These are phyloP conservation scores for Heterocephalus glaber DNA, from an alignment of 2,113 vertebrate species.

Conservation along the genomic window DNA sequence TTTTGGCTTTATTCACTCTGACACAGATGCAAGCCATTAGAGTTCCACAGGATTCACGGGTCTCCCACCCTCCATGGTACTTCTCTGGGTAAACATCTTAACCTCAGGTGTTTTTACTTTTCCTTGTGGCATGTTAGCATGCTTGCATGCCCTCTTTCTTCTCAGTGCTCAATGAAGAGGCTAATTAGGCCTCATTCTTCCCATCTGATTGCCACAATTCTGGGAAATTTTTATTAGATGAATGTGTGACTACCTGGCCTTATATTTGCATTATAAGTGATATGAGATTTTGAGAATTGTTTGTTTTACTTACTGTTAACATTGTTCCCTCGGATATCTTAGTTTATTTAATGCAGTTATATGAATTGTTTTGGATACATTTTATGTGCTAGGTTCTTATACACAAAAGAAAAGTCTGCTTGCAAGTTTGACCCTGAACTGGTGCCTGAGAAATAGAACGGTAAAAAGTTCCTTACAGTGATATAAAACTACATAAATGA, in stretches of 20 bases:
- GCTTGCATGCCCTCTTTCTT: too few relatives aligned
- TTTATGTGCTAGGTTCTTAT: neutral
- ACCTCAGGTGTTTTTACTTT: too few relatives aligned
- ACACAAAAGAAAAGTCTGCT: neutral
- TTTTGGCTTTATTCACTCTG: too few relatives aligned
- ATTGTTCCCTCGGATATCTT: neutral
- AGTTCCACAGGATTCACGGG: too few relatives aligned
- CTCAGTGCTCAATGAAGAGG: too few relatives aligned
- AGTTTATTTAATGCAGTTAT: neutral
- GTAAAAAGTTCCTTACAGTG: neutral
- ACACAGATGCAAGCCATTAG: too few relatives aligned
- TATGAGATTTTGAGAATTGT: neutral
- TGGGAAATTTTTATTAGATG: neutral
- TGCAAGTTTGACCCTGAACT: neutral
- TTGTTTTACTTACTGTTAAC: neutral
- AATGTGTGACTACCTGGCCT: neutral
- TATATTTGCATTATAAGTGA: neutral
- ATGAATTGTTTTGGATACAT: neutral
- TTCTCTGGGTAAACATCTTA: too few relatives aligned
- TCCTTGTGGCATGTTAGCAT: too few relatives aligned
- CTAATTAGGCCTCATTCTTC: too few relatives aligned
- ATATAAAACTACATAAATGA: neutral
- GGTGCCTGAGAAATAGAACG: neutral
- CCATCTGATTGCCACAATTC: too few relatives aligned
- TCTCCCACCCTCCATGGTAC: too few relatives aligned